Conservation (phyloP, 2,888 invertebrate species). For the Acanthosepion pharaonis region DNA sequence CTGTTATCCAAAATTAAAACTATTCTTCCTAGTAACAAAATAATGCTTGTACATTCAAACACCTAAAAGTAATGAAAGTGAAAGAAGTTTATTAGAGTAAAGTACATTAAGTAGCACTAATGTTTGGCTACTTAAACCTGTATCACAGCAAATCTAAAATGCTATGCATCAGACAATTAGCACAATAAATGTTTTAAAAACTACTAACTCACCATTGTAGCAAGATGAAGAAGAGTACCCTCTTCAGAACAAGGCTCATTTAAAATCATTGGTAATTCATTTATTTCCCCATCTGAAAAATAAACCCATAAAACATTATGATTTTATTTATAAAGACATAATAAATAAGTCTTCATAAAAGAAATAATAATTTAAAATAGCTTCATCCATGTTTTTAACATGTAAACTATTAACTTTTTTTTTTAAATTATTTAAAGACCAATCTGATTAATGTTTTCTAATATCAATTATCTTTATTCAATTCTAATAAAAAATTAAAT, state of each 20-base stretch:
- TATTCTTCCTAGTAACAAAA: neutral
- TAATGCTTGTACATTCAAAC: too few relatives aligned
- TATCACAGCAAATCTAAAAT: neutral
- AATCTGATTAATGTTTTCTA: neutral
- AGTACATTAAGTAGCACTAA: neutral
- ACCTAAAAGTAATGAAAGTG: too few relatives aligned
- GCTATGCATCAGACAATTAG: neutral
- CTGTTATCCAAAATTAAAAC: neutral
- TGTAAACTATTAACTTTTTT: neutral
- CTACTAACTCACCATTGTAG: slow-evolving; percentile 76
- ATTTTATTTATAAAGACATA: neutral
- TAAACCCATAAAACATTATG: slow-evolving; percentile 34
- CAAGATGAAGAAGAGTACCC: slow-evolving; percentile 78
- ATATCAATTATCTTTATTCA: too few relatives aligned
- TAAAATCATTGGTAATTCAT: slow-evolving; percentile 70
- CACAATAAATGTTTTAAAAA: neutral
- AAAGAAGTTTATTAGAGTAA: too few relatives aligned
- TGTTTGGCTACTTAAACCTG: neutral
- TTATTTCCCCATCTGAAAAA: slow-evolving; percentile 54
- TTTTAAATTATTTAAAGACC: neutral
- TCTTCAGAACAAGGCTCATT: slow-evolving; percentile 76
- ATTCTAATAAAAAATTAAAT: too few relatives aligned
- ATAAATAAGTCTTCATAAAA: slow-evolving; percentile 23
- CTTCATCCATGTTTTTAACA: neutral
- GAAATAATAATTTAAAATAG: neutral